These are phyloP conservation scores for Ichneumoninae sp. DNA, from an alignment of 2,888 invertebrate genomes.

Conservation along the genomic window DNA sequence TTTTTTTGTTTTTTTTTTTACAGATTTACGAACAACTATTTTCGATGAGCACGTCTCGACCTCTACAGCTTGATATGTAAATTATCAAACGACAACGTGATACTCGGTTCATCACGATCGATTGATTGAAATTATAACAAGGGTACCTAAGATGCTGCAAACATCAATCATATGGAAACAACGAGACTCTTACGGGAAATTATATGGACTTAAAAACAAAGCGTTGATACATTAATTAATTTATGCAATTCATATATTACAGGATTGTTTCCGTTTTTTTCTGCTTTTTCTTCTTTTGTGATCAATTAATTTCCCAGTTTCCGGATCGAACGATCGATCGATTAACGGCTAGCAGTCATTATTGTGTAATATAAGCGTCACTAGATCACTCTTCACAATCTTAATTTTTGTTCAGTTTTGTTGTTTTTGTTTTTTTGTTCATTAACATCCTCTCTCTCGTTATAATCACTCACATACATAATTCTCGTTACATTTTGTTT, in stretches of 20 bases:
- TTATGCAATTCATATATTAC: conserved; percentile 73
- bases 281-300: background rate
- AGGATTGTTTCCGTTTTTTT: conserved; percentile 45
- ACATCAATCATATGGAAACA: conserved; percentile 15
- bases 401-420: conserved; percentile 31
- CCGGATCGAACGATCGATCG: conserved; percentile 64
- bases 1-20: conserved; percentile 5
- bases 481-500: conserved; percentile 48
- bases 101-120: conserved; percentile 20
- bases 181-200: conserved; percentile 41
- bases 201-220: conserved; percentile 39
- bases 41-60: conserved; percentile 30
- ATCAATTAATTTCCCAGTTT: conserved; percentile 71
- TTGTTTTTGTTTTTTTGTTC: conserved; percentile 23
- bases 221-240: conserved; percentile 71
- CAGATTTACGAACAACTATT: conserved; percentile 56
- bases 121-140: conserved; percentile 38
- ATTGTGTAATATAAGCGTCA: conserved; percentile 72
- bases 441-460: conserved; percentile 55
- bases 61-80: conserved; percentile 60
- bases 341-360: conserved; percentile 66
- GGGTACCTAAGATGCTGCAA: conserved; percentile 17
- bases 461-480: conserved; percentile 61
- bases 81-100: conserved; percentile 44
- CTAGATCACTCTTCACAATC: conserved; percentile 53